Conservation (phyloP, 2,113 vertebrate genomes). For the Burhinus bistriatus region DNA sequence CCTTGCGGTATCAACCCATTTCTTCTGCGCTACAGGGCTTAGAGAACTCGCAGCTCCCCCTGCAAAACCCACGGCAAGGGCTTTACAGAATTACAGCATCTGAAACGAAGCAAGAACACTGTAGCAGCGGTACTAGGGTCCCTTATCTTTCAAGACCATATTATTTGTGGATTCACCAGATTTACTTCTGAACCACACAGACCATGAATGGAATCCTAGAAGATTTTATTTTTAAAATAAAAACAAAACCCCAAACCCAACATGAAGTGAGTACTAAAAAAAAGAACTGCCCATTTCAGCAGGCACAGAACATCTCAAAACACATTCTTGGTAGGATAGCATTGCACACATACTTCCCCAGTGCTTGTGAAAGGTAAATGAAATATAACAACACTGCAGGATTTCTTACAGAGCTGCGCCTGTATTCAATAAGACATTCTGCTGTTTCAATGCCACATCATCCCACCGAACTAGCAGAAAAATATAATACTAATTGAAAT, state of each 20-base stretch:
- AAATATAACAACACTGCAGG: neutral
- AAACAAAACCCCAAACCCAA: neutral
- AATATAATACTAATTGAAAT: neutral
- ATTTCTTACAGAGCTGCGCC: neutral
- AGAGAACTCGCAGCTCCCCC: neutral
- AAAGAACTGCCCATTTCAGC: neutral
- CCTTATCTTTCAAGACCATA: neutral
- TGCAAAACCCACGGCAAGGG: neutral
- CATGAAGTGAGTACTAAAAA: neutral
- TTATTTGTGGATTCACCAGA: neutral
- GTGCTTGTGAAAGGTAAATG: neutral
- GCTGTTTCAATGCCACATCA: slow-evolving; percentile 15
- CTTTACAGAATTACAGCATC: neutral
- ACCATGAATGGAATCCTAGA: neutral
- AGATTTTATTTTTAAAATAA: neutral
- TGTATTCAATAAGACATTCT: neutral
- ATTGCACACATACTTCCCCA: neutral
- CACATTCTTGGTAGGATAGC: rapidly evolving
- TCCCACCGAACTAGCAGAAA: neutral
- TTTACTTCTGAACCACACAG: neutral
- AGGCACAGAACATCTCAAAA: neutral
- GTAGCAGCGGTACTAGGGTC: neutral
- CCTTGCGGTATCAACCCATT: neutral
- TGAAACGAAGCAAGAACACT: neutral
- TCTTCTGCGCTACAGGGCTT: neutral